phyloP scores from a whole-genome alignment of 2,888 invertebrate species.

The Cremastinae sp. region DNA sequence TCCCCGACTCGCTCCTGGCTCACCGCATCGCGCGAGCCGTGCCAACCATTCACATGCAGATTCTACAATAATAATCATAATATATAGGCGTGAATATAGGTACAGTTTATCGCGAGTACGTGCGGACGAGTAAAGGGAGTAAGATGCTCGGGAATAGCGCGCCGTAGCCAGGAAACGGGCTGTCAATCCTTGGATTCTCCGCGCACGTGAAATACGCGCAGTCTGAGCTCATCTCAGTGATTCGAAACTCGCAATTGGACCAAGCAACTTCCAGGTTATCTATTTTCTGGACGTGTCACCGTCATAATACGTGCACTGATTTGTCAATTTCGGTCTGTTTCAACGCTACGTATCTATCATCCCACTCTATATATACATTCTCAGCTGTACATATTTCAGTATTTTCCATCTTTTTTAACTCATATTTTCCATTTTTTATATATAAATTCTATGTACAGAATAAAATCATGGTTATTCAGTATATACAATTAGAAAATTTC shows the following conservation, averaged over 20 bases:
- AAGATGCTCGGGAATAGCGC: conserved; percentile 4
- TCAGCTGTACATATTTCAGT: background rate
- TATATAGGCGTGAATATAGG: background rate
- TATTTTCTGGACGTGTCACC: conserved; percentile 37
- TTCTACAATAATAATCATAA: conserved; percentile 36
- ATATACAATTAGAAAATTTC: too few relatives aligned
- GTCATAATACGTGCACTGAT: conserved; percentile 19
- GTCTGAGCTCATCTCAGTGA: conserved; percentile 18
- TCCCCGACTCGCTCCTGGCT: conserved; percentile 44
- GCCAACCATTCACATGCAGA: conserved; percentile 65
- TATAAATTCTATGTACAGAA: too few relatives aligned
- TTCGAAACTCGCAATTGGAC: conserved; percentile 36
- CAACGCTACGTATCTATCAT: background rate
- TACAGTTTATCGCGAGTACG: background rate
- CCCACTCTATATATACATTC: too few relatives aligned
- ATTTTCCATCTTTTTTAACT: background rate
- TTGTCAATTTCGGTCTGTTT: conserved; percentile 13
- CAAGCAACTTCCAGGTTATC: conserved; percentile 27
- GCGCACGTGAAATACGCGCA: conserved; percentile 1
- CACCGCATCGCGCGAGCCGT: conserved; percentile 42
- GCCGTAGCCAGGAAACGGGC: conserved; percentile 28
- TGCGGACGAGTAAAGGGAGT: background rate
- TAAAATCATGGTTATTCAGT: too few relatives aligned
- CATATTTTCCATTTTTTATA: too few relatives aligned
- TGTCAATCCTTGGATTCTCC: conserved; percentile 42